Evolutionary conservation across 2,113 vertebrate genomes (phyloP), one percentile per base, ranked within the genome.

Genomic region (Myotis yumanensis): DNA sequence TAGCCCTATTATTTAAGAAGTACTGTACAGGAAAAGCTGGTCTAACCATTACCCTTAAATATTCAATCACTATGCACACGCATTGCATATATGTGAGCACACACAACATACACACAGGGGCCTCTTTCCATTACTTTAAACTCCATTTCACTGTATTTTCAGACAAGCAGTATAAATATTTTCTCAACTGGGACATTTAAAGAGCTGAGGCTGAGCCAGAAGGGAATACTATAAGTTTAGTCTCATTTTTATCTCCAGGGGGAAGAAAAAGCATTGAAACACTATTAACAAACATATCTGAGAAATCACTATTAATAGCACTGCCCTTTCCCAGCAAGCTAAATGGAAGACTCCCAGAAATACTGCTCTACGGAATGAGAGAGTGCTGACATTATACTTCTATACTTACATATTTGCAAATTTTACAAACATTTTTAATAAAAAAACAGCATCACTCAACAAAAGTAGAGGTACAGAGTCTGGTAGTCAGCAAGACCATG

Each of bases 291-390:
- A 94, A 92, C 51, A 83, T 30, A 95, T 66, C 64, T 92, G 75
- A 90, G 37, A 86, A 86, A 89, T 72, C 52, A 86, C 82, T 81
- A 94, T 95, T 91, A 95, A 94, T 72, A 96, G 75, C n/a, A 82
- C 48, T 71, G 71, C 30, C 81, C 46, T 69, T 88, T 86, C 57
- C 16, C 35, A 72, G 62, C 43, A 93, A 76, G 72, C 62, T 77
- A 96, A 84, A 92, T 81, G 35, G 92, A 88, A 72, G 71, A 76
- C 59, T 82, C 54, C 64, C 28, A 81, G 32, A 97, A 96, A 93
- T 80, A 88, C 84, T 30, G n/a, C 59, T 87, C 73, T 43, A 69
- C 72, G 72, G 69, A 86, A 59, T 52, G 80, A 59, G 57, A 84
- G 30, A 81, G 11, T 8, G 48, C 43, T 80, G 86, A 76, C 51